phyloP scores from a whole-genome alignment of 2,888 invertebrate species.

The Hetaerina titia region DNA sequence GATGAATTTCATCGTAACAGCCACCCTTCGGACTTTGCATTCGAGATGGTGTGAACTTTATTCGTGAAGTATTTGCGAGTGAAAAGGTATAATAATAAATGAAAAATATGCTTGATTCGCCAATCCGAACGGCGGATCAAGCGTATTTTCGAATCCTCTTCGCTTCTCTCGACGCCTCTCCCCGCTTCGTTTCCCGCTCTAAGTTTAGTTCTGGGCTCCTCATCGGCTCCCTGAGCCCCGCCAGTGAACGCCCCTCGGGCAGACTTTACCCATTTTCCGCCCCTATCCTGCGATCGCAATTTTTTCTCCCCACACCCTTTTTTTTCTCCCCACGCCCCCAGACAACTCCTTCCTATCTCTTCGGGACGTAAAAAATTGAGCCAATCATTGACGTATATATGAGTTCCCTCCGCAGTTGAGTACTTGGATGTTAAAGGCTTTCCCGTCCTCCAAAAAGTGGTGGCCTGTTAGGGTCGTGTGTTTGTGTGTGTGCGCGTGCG shows the following conservation, averaged over 20 bases:
- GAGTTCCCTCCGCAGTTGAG: not conserved
- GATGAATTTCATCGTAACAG: too few relatives aligned
- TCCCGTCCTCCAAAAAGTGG: not conserved
- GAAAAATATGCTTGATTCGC: too few relatives aligned
- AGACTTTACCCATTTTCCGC: not conserved
- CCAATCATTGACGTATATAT: not conserved
- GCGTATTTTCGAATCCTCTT: too few relatives aligned
- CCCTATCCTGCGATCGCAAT: not conserved
- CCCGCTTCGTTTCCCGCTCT: not conserved
- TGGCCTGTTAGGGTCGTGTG: not conserved
- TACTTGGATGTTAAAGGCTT: constrained; percentile 20
- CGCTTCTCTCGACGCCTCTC: not conserved
- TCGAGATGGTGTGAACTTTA: too few relatives aligned
- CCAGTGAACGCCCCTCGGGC: too few relatives aligned
- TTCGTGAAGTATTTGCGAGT: too few relatives aligned
- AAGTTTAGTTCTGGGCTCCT: not conserved
- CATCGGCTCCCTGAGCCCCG: too few relatives aligned
- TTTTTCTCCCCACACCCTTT: not conserved
- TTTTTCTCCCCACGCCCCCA: not conserved
- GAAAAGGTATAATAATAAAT: too few relatives aligned
- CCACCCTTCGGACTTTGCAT: too few relatives aligned
- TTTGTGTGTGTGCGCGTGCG: not conserved
- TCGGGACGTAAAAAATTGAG: not conserved
- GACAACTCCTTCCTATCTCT: not conserved
- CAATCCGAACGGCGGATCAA: too few relatives aligned